Percentiles rank a stretch among this genome's conserved stretches.
Conservation (phyloP, 2,797 vertebrate species). For the Malurus splendens region DNA sequence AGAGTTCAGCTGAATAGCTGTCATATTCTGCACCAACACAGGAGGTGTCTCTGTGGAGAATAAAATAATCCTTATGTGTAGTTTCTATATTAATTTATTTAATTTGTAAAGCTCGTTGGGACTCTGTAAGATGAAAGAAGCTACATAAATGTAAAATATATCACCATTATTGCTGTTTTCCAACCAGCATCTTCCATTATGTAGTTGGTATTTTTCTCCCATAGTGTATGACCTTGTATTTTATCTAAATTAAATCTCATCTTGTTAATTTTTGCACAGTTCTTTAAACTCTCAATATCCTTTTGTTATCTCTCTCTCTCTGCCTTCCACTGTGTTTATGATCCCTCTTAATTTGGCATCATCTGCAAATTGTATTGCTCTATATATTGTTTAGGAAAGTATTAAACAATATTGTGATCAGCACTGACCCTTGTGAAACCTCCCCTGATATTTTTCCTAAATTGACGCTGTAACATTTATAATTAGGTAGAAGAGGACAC, state of each 20-base stretch:
- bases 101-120: slow-evolving; percentile 39
- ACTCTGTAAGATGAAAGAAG: slow-evolving; percentile 34
- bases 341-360: slow-evolving; percentile 62
- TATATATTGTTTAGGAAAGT: slow-evolving; percentile 52
- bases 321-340: slow-evolving; percentile 56
- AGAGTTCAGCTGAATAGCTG: slow-evolving; percentile 38
- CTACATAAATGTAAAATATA: slow-evolving; percentile 52
- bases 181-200: slow-evolving; percentile 48
- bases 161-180: slow-evolving; percentile 51
- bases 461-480: slow-evolving; percentile 40
- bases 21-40: slow-evolving; percentile 32
- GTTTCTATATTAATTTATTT: slow-evolving; percentile 54
- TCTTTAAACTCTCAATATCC: slow-evolving; percentile 73
- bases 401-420: slow-evolving; percentile 53
- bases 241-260: slow-evolving; percentile 80
- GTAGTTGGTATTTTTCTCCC: slow-evolving; percentile 40
- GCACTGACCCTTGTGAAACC: slow-evolving; percentile 44
- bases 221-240: slow-evolving; percentile 74
- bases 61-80: slow-evolving; percentile 19
- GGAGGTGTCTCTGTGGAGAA: not conserved
- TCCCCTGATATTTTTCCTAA: slow-evolving; percentile 51
- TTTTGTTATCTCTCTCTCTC: slow-evolving; percentile 55
- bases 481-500: slow-evolving; percentile 51
- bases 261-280: slow-evolving; percentile 76
- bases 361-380: slow-evolving; percentile 50